Evolutionary conservation across 2,797 vertebrate genomes (phyloP).

Genomic region (Lepus oiostolus): DNA sequence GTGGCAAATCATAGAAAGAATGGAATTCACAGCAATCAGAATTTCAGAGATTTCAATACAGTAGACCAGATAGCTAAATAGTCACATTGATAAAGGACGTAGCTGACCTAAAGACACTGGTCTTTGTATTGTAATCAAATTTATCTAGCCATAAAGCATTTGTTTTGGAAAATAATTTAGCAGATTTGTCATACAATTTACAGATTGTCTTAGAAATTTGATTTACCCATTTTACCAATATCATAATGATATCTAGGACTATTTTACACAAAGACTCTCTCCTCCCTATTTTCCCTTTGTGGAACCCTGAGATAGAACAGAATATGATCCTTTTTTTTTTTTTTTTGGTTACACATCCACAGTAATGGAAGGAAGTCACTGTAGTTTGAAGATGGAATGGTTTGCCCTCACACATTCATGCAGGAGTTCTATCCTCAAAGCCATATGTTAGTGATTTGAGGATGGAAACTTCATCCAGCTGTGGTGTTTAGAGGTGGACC

Average conservation of each 20-base stretch:
- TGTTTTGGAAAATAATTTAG: not conserved
- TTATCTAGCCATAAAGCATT: not conserved
- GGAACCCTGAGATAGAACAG: not conserved
- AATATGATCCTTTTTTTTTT: not conserved
- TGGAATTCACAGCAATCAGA: not conserved
- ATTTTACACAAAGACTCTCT: not conserved
- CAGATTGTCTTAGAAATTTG: not conserved
- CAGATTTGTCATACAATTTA: not conserved
- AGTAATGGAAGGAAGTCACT: not conserved
- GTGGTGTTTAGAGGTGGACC: not conserved
- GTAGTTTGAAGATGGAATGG: not conserved
- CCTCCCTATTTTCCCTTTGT: not conserved
- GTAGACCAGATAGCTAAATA: not conserved
- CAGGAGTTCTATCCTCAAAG: not conserved
- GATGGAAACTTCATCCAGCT: not conserved
- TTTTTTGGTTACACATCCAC: not conserved
- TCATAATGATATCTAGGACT: not conserved
- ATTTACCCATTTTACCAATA: not conserved
- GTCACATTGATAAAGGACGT: not conserved
- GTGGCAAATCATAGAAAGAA: not conserved
- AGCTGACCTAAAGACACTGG: not conserved
- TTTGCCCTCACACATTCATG: not conserved
- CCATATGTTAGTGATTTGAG: not conserved
- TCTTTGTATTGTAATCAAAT: not conserved
- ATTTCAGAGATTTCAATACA: slow-evolving; percentile 7